Conservation (phyloP, 2,113 vertebrate genomes). For the Podiceps cristatus region DNA sequence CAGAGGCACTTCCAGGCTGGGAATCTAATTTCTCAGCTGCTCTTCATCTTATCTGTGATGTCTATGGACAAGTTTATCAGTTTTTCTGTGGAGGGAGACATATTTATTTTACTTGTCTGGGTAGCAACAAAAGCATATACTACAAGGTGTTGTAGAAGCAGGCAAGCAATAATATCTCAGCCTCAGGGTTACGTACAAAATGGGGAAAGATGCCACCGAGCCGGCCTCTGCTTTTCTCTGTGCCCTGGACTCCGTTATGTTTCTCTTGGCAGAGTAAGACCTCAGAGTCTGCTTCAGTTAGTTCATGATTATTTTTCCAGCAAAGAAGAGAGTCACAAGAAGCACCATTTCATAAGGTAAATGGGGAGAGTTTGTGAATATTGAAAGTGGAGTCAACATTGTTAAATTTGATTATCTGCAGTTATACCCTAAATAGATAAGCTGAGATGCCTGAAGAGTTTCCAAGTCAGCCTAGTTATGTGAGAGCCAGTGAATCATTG, state of each 20-base stretch:
- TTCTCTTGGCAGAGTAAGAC: not conserved
- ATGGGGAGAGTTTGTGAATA: not conserved
- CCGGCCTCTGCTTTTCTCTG: not conserved
- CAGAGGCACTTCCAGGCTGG: not conserved
- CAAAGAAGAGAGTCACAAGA: not conserved
- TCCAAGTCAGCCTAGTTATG: not conserved
- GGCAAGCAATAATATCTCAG: not conserved
- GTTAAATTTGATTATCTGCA: not conserved
- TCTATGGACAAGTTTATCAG: not conserved
- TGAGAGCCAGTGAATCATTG: not conserved
- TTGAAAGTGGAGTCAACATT: not conserved
- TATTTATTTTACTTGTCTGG: not conserved
- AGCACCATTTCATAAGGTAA: not conserved
- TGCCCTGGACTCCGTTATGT: accelerated
- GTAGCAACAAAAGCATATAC: not conserved
- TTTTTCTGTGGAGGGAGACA: not conserved
- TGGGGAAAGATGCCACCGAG: not conserved
- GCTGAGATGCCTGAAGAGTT: not conserved
- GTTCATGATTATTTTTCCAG: not conserved
- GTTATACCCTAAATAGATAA: not conserved
- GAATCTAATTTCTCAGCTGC: not conserved
- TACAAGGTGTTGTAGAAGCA: not conserved
- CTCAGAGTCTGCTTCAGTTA: not conserved
- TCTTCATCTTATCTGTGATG: not conserved
- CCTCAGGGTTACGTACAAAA: not conserved